These are phyloP conservation scores for Agrotis puta DNA, from an alignment of 2,888 invertebrate genomes.

Conservation along the genomic window DNA sequence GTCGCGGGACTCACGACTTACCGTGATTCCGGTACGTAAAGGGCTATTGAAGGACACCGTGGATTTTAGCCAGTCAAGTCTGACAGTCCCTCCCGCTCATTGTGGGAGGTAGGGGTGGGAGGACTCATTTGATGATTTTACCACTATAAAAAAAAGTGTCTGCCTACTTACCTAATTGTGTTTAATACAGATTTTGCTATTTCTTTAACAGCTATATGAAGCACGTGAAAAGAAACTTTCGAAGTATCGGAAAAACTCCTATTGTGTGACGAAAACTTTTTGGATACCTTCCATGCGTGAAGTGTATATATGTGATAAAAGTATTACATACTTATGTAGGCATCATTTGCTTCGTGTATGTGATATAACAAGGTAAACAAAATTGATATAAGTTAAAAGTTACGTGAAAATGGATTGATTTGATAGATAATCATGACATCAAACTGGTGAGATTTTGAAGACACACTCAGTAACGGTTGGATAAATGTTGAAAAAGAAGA, in stretches of 20 bases:
- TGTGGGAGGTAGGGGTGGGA: no score
- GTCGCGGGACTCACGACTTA: no score
- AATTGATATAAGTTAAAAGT: neutral
- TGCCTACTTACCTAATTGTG: no score
- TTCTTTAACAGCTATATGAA: neutral
- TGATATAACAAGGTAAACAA: neutral
- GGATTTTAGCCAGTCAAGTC: no score
- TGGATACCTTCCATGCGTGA: constrained; percentile 12
- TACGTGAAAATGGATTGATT: constrained; percentile 10
- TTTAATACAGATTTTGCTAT: constrained; percentile 10
- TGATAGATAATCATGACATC: neutral
- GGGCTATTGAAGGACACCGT: no score
- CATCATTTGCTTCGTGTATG: neutral
- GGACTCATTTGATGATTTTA: no score
- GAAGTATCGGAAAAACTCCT: neutral
- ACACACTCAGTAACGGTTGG: no score
- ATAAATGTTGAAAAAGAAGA: no score
- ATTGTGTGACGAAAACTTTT: constrained; percentile 12
- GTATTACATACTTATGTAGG: neutral
- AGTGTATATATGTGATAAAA: constrained; percentile 11
- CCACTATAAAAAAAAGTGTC: no score
- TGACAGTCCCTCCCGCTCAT: no score
- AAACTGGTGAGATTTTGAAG: no score
- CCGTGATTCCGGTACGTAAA: no score
- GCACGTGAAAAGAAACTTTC: constrained; percentile 2